Percentiles rank a stretch among this genome's conserved stretches.
phyloP scores from a whole-genome alignment of 2,113 vertebrate species.

The Chiloscyllium plagiosum region DNA sequence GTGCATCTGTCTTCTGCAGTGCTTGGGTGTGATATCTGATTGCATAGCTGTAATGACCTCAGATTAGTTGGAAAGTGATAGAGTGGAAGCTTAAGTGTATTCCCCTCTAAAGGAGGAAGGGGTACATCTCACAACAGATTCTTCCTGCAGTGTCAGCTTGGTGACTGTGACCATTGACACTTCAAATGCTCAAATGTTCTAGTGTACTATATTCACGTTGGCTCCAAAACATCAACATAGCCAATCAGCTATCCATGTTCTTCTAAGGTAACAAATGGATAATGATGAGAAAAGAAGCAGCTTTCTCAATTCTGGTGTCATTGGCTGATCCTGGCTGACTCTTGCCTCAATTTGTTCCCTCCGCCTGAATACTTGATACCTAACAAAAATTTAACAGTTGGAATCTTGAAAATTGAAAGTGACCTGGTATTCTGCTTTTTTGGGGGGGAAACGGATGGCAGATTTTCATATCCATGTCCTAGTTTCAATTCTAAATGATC shows the following conservation, averaged over 20 bases:
- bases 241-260: background rate
- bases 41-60: background rate
- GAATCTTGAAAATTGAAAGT: background rate
- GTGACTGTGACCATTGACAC: background rate
- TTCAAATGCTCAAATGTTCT: background rate
- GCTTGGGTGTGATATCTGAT: background rate
- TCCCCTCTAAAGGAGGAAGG: background rate
- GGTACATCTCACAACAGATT: background rate
- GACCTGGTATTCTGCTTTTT: background rate
- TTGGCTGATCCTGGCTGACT: background rate
- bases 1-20: background rate
- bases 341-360: background rate
- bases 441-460: background rate
- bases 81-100: background rate
- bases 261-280: background rate
- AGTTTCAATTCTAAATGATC: background rate
- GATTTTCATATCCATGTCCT: background rate
- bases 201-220: background rate
- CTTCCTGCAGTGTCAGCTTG: background rate
- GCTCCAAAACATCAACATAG: background rate
- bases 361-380: background rate
- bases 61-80: background rate
- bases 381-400: background rate
- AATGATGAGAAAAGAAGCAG: background rate
- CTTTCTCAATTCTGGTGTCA: background rate